Base-by-base conservation (phyloP, 2,888 invertebrate genomes). In the Prenolepis imparis region DNA sequence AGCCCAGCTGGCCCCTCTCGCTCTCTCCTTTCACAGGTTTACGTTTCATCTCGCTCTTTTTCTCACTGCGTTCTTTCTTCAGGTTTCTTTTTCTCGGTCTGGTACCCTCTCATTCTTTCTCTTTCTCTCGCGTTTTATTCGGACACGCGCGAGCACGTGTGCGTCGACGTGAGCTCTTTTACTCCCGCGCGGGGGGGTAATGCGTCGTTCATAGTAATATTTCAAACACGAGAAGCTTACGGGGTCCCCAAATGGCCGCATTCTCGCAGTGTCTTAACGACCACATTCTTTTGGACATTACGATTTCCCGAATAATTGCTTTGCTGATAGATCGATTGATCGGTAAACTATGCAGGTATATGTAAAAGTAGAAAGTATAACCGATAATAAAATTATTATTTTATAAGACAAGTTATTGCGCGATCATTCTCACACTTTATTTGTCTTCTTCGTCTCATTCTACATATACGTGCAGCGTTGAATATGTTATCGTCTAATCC, bases 221-320 rank as follows among this genome's bases (percentile, higher is more conserved):
- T 93, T 93, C 92, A 93, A 91, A 87, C 90, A 90, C 88, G 85
- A 90, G 90, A 91, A 92, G 91, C 91, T 87, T 88, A 86, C 84
- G 90, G 84, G 84, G 84, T 67, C 88, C 83, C 84, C 87, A 72
- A 88, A 72, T 59, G 82, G 85, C 41, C 72, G 84, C 84, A 74
- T 83, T 86, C 85, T 85, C 84, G 80, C 87, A 72, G 68, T 81
- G 68, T 81, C 72, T 70, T 59, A 24, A 24, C 41, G 41, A 3
- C 21, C n/a, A 24, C 64, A 21, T 41, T 74, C 18, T 74, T 68
- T 86, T 44, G 24, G 41, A 44, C 44, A 36, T 75, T 75, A 63
- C 36, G 55, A 72, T 66, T 86, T 88, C 67, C 70, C 90, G 85
- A 84, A 87, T 88, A 89, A 90, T 89, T 87, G 87, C 86, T 72